phyloP scores from a whole-genome alignment of 2,888 invertebrate genomes.

The Xylota sylvarum region DNA sequence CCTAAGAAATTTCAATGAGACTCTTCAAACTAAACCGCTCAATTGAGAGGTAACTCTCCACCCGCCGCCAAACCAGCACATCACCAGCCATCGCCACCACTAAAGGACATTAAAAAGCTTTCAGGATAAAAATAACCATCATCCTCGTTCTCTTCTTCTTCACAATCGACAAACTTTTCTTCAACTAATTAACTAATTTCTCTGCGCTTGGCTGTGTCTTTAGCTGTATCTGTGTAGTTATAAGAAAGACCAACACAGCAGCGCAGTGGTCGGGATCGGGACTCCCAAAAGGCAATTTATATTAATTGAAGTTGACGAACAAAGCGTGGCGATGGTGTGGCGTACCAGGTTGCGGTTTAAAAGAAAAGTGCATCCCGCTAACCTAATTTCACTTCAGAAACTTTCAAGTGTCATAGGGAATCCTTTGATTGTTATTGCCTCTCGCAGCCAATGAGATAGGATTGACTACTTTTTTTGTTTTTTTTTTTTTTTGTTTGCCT shows the following conservation, averaged over 20 bases:
- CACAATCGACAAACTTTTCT: slow-evolving; percentile 21
- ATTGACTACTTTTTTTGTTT: slow-evolving; percentile 25
- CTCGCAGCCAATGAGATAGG: slow-evolving; percentile 11
- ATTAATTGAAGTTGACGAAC: slow-evolving; percentile 50
- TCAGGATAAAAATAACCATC: slow-evolving; percentile 26
- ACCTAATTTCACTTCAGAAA: slow-evolving; percentile 29
- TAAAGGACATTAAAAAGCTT: slow-evolving; percentile 53
- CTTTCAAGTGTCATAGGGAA: slow-evolving; percentile 46
- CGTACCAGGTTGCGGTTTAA: slow-evolving; percentile 2
- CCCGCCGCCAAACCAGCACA: too few species aligned
- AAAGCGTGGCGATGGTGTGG: background rate
- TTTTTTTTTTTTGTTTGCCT: background rate
- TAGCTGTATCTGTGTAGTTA: background rate
- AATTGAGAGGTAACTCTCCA: background rate
- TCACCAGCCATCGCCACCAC: background rate
- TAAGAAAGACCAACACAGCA: background rate
- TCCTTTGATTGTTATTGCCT: slow-evolving; percentile 33
- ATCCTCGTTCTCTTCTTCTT: background rate
- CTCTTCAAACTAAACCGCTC: slow-evolving; percentile 11
- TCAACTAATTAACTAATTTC: slow-evolving; percentile 56
- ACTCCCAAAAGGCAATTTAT: slow-evolving; percentile 43
- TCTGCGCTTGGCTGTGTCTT: slow-evolving; percentile 1
- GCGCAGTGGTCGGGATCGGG: background rate
- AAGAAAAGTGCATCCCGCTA: slow-evolving; percentile 45
- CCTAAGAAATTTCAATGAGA: slow-evolving; percentile 14